Evolutionary conservation across 1,140 invertebrate species (phyloP).

Genomic region (Macrobrachium nipponense): DNA sequence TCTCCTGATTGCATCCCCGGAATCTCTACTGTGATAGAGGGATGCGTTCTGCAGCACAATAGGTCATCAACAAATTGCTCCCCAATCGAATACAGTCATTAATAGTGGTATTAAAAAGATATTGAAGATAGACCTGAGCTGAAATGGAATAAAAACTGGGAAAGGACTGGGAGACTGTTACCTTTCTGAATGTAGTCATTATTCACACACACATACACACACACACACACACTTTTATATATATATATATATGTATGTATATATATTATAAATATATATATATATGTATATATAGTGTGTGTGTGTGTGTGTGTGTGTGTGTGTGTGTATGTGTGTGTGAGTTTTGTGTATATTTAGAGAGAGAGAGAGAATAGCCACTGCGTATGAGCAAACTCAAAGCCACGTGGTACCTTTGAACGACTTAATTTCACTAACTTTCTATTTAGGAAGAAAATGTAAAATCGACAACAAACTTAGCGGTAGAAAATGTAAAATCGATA

Average conservation of each 20-base stretch:
- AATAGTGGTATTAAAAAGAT: not conserved
- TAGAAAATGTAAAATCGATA: too few relatives aligned
- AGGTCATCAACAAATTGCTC: too few relatives aligned
- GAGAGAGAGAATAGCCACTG: not conserved
- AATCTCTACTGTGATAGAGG: too few relatives aligned
- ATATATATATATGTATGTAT: conserved; percentile 9
- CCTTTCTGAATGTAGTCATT: too few relatives aligned
- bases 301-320: not conserved
- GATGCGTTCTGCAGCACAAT: too few relatives aligned
- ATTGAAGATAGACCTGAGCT: not conserved
- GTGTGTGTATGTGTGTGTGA: not conserved
- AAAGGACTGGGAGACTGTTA: not conserved
- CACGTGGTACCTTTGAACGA: too few relatives aligned
- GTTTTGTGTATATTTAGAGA: not conserved
- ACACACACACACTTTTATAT: conserved; percentile 5
- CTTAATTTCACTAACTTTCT: not conserved
- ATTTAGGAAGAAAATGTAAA: not conserved
- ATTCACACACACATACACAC: not conserved
- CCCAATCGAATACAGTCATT: not conserved
- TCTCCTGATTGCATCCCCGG: too few relatives aligned
- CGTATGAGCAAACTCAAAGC: too few relatives aligned
- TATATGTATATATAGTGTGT: too few relatives aligned
- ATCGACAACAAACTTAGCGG: too few relatives aligned
- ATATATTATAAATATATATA: conserved; percentile 15
- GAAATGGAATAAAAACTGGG: not conserved